Evolutionary conservation across 2,888 invertebrate species (phyloP).

Genomic region (Agrotis ipsilon): DNA sequence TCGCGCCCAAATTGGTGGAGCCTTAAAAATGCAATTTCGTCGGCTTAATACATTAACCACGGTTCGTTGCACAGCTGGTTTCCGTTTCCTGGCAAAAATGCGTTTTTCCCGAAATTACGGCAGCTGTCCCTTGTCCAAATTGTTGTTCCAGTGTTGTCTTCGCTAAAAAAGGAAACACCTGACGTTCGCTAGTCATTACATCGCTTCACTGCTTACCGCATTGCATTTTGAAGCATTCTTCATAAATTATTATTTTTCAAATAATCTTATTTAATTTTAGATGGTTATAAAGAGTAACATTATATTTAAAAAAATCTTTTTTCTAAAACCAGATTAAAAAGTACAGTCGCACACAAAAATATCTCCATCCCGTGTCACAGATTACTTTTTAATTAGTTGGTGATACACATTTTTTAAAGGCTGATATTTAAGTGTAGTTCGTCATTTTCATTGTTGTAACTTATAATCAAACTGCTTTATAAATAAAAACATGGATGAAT

Average conservation of each 20-base stretch:
- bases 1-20: constrained; percentile 80
- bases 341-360: constrained; percentile 36
- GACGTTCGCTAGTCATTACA: constrained; percentile 39
- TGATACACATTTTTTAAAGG: constrained; percentile 9
- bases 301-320: not conserved
- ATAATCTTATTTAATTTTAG: not conserved
- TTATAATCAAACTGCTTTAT: constrained; percentile 30
- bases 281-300: no score
- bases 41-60: constrained; percentile 84
- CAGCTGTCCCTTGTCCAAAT: constrained; percentile 77
- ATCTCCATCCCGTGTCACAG: not conserved
- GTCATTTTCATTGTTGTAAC: constrained; percentile 15
- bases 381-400: not conserved
- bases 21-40: constrained; percentile 89
- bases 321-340: not conserved
- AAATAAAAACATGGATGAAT: constrained; percentile 45
- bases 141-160: constrained; percentile 44
- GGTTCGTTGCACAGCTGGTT: constrained; percentile 87
- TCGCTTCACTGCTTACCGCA: constrained; percentile 16
- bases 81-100: constrained; percentile 88
- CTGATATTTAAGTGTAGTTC: not conserved
- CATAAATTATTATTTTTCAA: not conserved
- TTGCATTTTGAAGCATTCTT: not conserved
- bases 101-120: constrained; percentile 86
- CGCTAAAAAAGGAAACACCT: constrained; percentile 55